Evolutionary conservation across 2,113 vertebrate genomes (phyloP), one percentile per base, ranked within the genome.

Genomic region (Rhinichthys klamathensis): DNA sequence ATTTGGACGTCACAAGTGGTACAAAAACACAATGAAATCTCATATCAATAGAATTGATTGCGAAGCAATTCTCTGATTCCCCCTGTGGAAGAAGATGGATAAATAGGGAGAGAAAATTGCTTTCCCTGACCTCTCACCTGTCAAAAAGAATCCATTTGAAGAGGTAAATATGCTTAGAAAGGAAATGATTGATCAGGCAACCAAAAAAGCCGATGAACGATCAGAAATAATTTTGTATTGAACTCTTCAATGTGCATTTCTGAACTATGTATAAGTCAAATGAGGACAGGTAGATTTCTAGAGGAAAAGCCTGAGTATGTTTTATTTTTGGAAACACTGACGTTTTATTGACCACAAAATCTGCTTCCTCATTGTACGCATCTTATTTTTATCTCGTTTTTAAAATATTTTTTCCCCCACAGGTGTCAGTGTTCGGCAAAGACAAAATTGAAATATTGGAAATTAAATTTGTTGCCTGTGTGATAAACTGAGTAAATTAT

Each of bases 61-160:
- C 18, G 8, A 16, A 25, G 67, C 30, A 72, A 78, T 87, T 69
- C 56, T 73, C 9, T 25, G 35, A 84, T 23, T 5, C 4, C 49
- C 27, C 44, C 60, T 80, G 56, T 72, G 49, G 65, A 78, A 77
- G 67, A 75, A 54, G 30, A 13, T 61, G 72, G 46, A 83, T 58
- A 80, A 87, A 84, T 13, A 44, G 65, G 25, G n/a, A 72, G 38
- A 51, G 75, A 63, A 87, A 74, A 84, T 84, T 63, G 58, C 82
- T 80, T 87, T 86, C 67, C 15, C 44, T 84, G 82, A 87, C 51
- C 82, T 35, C 46, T 80, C 27, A 54, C 82, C 75, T 30, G n/a
- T 63, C 21, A 35, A 25, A 73, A 79, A 70, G 81, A 30, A 38
- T 56, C 4, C 44, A 8, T 56, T 15, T n/a, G 11, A 58, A 63